Conservation (phyloP, 2,113 vertebrate species). For the Capra hircus region DNA sequence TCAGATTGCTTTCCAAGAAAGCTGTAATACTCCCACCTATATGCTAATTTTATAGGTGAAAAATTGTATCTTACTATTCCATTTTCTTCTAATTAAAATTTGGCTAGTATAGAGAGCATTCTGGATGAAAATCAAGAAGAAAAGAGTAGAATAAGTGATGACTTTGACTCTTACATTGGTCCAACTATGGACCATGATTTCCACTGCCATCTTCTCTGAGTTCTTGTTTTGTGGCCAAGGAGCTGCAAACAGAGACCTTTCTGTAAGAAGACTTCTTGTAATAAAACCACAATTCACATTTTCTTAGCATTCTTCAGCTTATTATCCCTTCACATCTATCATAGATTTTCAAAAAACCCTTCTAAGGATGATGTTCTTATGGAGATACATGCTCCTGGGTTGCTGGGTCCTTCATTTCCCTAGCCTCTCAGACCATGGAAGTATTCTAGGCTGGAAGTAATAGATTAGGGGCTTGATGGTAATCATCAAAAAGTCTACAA, state of each 20-base stretch:
- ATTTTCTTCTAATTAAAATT: slow-evolving; percentile 36
- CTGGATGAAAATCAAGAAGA: slow-evolving; percentile 4
- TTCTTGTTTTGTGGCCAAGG: background rate
- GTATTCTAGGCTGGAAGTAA: background rate
- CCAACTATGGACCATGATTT: background rate
- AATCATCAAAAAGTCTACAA: background rate
- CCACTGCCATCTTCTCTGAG: background rate
- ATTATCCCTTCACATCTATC: slow-evolving; percentile 1
- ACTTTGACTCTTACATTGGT: background rate
- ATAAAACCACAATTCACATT: background rate
- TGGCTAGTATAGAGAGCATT: background rate
- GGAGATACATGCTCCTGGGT: background rate
- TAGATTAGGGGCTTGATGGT: background rate
- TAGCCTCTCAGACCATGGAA: background rate
- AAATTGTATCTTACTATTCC: slow-evolving; percentile 13
- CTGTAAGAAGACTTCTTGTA: background rate
- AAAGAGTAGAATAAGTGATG: background rate
- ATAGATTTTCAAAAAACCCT: background rate
- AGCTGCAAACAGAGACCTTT: background rate
- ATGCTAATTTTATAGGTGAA: slow-evolving; percentile 44
- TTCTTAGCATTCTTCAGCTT: background rate
- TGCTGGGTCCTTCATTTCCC: background rate
- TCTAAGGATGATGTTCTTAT: slow-evolving; percentile 17
- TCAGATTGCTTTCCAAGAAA: slow-evolving; percentile 48
- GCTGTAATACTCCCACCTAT: slow-evolving; percentile 9